Conservation (phyloP, 1,140 invertebrate species). For the Brachionus rotundiformis region DNA sequence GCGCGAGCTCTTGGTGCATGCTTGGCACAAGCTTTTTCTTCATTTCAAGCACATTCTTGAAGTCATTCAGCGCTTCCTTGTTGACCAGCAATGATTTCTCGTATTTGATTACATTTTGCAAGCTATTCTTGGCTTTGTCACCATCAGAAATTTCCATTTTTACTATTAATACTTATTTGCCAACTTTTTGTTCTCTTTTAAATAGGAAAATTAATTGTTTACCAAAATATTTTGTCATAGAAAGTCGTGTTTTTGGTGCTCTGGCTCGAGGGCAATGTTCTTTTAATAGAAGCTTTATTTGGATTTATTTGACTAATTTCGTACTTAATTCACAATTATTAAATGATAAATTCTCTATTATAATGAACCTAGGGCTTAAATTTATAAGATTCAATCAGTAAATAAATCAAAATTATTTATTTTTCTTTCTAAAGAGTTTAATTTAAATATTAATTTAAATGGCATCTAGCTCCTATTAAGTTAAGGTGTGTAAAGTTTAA, state of each 20-base stretch:
- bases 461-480: too few relatives aligned
- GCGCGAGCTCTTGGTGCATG: neutral
- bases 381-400: too few relatives aligned
- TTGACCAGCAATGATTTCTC: neutral
- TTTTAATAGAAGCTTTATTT: neutral
- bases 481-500: too few relatives aligned
- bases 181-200: neutral
- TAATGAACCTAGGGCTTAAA: too few relatives aligned
- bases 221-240: neutral
- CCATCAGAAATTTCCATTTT: conserved; percentile 6
- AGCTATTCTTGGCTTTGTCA: neutral
- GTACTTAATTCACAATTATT: neutral
- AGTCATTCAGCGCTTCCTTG: neutral
- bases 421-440: too few relatives aligned
- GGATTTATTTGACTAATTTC: neutral
- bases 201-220: neutral
- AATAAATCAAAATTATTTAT: too few relatives aligned
- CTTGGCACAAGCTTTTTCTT: neutral
- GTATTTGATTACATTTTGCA: neutral
- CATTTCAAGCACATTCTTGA: neutral
- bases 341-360: too few relatives aligned
- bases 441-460: too few relatives aligned
- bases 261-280: neutral
- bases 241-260: neutral
- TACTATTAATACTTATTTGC: neutral